Base-by-base conservation (phyloP, 2,888 invertebrate species). In the Pemphredon lugubris region DNA sequence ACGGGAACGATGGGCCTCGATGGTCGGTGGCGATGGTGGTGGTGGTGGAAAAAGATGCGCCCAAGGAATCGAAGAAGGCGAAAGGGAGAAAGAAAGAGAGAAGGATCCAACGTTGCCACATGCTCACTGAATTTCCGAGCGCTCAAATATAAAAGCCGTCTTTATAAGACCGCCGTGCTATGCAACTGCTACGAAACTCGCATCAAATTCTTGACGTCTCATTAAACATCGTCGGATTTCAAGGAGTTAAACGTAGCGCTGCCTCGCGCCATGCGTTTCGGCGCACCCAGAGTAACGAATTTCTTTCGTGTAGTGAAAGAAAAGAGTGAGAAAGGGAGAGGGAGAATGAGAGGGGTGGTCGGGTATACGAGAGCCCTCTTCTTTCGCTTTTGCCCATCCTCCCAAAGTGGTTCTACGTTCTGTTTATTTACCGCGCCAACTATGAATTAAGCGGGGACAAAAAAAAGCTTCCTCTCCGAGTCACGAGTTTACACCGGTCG, bases 61-160 rank as follows among this genome's bases (percentile, higher is more conserved):
- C 78, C 59, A 59, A 71, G 78, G 73, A 70, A 73, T 72, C 73
- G 68, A 68, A 64, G 21, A 34, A 44, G 37, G 42, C 64, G 47
- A 59, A 67, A 32, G 66, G 44, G 50, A 60, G 58, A 63, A 64
- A 65, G 74, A 60, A 45, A 66, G 34, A 30, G 61, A 69, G 60
- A 61, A 61, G 61, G 63, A 68, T 73, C 76, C 81, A 60, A 67
- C 83, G 83, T 82, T 83, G 81, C 81, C 83, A 82, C 81, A 83
- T 77, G 81, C 76, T 81, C 79, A 77, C 83, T 83, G 83, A 83
- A 81, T 81, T 81, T 83, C 83, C 76, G 72, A 83, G 72, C 81
- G 81, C 61, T 79, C 69, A 81, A 81, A 81, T 81, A 81, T 81
- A 81, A 79, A 79, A 70, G 63, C 74, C 57, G 79, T 69, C 13